Percentiles rank a stretch among this genome's conserved stretches.
Conservation (phyloP, 2,888 invertebrate genomes). For the Drosophila borborema region DNA sequence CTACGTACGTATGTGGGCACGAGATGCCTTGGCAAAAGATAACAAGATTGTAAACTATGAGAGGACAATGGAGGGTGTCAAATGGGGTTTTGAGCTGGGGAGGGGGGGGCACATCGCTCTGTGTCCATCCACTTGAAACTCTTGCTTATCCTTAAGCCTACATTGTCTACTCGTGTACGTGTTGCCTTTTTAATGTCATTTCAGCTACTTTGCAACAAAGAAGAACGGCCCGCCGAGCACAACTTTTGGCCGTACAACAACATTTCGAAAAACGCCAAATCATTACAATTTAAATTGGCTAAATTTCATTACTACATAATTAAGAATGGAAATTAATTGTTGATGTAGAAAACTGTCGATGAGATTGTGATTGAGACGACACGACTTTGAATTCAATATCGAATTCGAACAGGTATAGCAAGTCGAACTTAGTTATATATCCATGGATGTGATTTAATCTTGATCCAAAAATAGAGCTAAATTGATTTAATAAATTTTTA, state of each 20-base stretch:
- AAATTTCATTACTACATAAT: constrained; percentile 41
- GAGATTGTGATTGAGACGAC: neutral
- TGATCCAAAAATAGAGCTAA: no score
- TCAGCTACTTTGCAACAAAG: constrained; percentile 71
- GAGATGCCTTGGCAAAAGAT: constrained; percentile 66
- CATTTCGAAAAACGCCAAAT: constrained; percentile 74
- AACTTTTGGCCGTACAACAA: constrained; percentile 45
- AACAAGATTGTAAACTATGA: constrained; percentile 77
- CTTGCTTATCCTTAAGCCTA: constrained; percentile 42
- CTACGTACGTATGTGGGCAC: constrained; percentile 34
- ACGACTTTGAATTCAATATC: neutral
- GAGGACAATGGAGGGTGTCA: constrained; percentile 38
- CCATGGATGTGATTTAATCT: neutral
- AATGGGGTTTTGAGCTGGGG: constrained; percentile 41
- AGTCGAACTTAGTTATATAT: neutral
- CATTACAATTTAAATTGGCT: constrained; percentile 72
- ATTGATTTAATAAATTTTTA: no score
- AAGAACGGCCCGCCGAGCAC: constrained; percentile 22
- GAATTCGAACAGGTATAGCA: neutral
- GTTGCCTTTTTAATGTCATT: constrained; percentile 75
- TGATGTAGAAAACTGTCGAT: neutral
- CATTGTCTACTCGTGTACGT: constrained; percentile 40
- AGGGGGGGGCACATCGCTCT: constrained; percentile 48
- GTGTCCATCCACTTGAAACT: constrained; percentile 38
- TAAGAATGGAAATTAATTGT: constrained; percentile 55